Base-by-base conservation (phyloP, 2,113 vertebrate species). In the Montifringilla adamsi region DNA sequence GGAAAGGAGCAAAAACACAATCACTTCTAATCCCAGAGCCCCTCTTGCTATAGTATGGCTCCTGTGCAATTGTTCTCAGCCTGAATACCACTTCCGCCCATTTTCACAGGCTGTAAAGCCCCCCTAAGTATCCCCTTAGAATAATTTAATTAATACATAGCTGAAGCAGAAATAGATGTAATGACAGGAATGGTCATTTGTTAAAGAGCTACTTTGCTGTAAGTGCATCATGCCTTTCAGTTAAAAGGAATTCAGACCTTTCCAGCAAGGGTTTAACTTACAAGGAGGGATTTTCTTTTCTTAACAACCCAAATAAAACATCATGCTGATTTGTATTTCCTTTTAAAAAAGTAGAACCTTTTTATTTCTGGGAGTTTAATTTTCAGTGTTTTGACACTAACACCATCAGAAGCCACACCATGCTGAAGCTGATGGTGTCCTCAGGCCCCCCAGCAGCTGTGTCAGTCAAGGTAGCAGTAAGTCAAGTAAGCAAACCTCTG, bases 11-110 rank as follows among this genome's bases (percentile, higher is more conserved):
- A 72, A 94, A 86, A 86, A 60, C 83, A 96, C 94, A 96, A 94
- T 95, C 72, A 49, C 79, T 35, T 93, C 93, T 94, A 96, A 94
- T 97, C 95, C 93, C 94, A 90, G 89, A 96, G 92, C 90, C 92
- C 90, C 92, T 92, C 68, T 90, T 44, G 68, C 82, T 75, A 20
- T 49, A 35, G 60, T 11, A 49, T 72, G 52, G 72, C 46, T 90
- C 78, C 78, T 89, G 84, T 83, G 89, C 82, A 59, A 94, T 95
- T 96, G 91, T 94, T 97, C 93, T 89, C 73, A 6, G 77, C 69
- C 69, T 96, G 89, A 94, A 94, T 90, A 73, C 88, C 50, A 46
- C 73, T 92, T 97, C 97, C 94, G 5, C 60, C 68, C 77, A 94
- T 93, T 94, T 87, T 76, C 73, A 69, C 22, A 18, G 43, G 27